These are phyloP conservation scores for Malurus alboscapulatus DNA, from an alignment of 2,113 vertebrate genomes.

Conservation along the genomic window DNA sequence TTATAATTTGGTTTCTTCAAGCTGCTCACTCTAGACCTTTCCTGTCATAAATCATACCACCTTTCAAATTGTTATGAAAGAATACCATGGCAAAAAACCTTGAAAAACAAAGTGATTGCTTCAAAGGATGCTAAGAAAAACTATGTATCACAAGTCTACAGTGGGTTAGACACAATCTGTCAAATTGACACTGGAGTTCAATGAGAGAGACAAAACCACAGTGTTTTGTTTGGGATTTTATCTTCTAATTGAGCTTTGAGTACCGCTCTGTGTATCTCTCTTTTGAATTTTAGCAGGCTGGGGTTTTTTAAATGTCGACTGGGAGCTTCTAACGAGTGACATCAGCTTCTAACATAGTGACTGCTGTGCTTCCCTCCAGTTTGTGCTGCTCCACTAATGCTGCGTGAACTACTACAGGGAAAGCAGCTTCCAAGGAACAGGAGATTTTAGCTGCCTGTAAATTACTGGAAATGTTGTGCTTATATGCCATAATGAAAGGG, in stretches of 20 bases:
- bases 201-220: background rate
- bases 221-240: background rate
- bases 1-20: background rate
- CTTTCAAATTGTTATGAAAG: background rate
- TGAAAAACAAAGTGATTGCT: background rate
- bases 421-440: conserved; percentile 18
- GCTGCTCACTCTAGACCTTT: background rate
- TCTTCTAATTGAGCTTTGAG: background rate
- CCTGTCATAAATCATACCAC: background rate
- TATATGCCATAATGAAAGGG: conserved; percentile 54
- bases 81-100: background rate
- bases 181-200: background rate
- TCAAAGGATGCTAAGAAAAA: background rate
- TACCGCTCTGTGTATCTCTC: background rate
- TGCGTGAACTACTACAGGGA: background rate
- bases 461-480: conserved; percentile 56
- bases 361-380: background rate
- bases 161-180: background rate
- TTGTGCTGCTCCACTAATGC: background rate
- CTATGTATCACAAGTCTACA: background rate
- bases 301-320: background rate
- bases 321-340: background rate
- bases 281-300: background rate
- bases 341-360: background rate
- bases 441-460: conserved; percentile 36